These are phyloP conservation scores for Cerastoderma edule DNA, from an alignment of 2,888 invertebrate genomes.

Conservation along the genomic window DNA sequence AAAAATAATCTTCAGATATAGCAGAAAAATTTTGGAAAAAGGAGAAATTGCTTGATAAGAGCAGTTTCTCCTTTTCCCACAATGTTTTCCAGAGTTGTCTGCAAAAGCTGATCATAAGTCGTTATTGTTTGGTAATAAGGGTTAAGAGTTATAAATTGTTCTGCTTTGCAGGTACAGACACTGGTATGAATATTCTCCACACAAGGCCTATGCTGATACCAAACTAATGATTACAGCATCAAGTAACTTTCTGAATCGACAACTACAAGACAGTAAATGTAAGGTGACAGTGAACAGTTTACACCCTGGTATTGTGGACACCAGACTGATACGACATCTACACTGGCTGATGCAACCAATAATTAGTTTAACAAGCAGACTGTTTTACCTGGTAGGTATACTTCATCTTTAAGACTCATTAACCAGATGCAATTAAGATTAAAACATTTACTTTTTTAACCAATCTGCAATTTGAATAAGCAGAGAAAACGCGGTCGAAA, in stretches of 20 bases:
- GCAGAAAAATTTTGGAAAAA: too few relatives aligned
- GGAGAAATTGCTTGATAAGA: too few relatives aligned
- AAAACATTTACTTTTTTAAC: too few relatives aligned
- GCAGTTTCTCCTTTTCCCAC: too few relatives aligned
- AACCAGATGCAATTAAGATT: too few relatives aligned
- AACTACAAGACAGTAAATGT: slow-evolving; percentile 47
- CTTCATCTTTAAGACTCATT: too few relatives aligned
- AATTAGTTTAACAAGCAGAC: neutral
- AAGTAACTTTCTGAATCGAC: slow-evolving; percentile 57
- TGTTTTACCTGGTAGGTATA: slow-evolving; percentile 25
- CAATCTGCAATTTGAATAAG: too few relatives aligned
- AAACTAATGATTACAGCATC: slow-evolving; percentile 69
- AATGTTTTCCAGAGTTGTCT: too few relatives aligned
- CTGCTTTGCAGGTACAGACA: slow-evolving; percentile 39
- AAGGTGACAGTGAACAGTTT: slow-evolving; percentile 69
- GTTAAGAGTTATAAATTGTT: neutral
- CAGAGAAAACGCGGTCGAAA: too few relatives aligned
- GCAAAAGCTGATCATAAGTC: too few relatives aligned
- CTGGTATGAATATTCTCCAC: slow-evolving; percentile 68
- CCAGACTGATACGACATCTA: slow-evolving; percentile 55
- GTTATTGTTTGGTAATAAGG: too few relatives aligned
- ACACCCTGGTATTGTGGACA: slow-evolving; percentile 73
- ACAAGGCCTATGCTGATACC: slow-evolving; percentile 72
- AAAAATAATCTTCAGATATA: too few relatives aligned
- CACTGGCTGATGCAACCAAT: slow-evolving; percentile 8